phyloP scores from a whole-genome alignment of 2,797 vertebrate species.

The Phataginus tricuspis region DNA sequence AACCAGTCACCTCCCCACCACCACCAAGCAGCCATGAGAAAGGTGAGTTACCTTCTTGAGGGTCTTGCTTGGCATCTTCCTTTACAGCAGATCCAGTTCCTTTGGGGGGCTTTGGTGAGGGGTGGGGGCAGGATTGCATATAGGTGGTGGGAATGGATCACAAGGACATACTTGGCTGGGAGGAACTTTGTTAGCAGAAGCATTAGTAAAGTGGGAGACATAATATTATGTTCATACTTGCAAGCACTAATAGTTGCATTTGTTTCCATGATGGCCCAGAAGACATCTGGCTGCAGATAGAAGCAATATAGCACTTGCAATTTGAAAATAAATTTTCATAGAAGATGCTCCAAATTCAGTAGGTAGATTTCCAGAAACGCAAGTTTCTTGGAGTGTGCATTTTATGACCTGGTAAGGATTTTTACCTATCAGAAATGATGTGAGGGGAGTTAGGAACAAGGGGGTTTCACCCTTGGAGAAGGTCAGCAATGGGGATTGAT shows the following conservation, averaged over 20 bases:
- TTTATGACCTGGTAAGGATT: background rate
- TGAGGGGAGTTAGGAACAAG: background rate
- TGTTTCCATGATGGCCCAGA: background rate
- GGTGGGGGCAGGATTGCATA: background rate
- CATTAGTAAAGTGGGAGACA: background rate
- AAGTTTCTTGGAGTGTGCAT: background rate
- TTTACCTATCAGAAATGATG: slow-evolving; percentile 23
- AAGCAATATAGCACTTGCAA: background rate
- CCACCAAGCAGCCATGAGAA: slow-evolving; percentile 86
- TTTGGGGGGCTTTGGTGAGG: background rate
- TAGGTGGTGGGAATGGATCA: background rate
- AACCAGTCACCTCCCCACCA: slow-evolving; percentile 87
- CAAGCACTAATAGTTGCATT: background rate
- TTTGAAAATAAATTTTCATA: slow-evolving; percentile 24
- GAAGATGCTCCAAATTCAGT: background rate
- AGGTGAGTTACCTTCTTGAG: slow-evolving; percentile 87
- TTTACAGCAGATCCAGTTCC: background rate
- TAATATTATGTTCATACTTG: background rate
- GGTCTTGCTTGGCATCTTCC: background rate
- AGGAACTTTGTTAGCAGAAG: background rate
- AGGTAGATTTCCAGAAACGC: slow-evolving; percentile 12
- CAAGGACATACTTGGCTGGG: background rate
- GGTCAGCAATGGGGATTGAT: background rate
- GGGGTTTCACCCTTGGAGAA: background rate
- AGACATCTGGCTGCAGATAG: background rate